Evolutionary conservation across 2,113 vertebrate species (phyloP).

Genomic region (Microtus richardsoni): DNA sequence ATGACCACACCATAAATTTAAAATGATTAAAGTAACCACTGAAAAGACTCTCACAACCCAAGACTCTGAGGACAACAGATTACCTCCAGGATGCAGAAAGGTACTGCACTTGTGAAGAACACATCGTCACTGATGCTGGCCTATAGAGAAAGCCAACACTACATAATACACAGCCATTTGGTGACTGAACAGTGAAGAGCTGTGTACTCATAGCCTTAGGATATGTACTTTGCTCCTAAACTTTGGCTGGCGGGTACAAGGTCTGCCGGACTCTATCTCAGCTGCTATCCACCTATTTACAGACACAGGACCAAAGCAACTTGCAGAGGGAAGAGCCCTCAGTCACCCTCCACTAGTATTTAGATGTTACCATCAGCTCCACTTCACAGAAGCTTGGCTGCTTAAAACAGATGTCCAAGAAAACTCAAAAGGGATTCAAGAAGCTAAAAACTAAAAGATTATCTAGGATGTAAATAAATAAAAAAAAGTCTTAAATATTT

Average conservation of each 20-base stretch:
- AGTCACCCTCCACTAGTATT: constrained; percentile 5
- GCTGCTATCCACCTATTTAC: background rate
- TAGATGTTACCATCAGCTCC: background rate
- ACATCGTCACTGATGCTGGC: background rate
- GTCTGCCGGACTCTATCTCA: background rate
- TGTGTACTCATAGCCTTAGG: background rate
- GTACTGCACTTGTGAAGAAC: background rate
- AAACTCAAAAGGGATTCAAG: constrained; percentile 45
- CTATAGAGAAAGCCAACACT: background rate
- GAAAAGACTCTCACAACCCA: background rate
- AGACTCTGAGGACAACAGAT: background rate
- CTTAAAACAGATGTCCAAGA: constrained; percentile 28
- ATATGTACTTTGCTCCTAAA: background rate
- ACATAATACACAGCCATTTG: background rate
- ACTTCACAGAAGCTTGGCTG: background rate
- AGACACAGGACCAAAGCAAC: background rate
- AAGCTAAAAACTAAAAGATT: constrained; percentile 65
- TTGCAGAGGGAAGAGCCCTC: background rate
- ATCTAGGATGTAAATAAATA: constrained; percentile 59
- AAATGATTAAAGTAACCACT: constrained; percentile 20
- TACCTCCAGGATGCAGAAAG: background rate
- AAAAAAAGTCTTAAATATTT: constrained; percentile 57
- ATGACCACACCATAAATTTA: background rate
- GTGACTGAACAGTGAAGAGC: background rate
- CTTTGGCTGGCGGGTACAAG: background rate